These are phyloP conservation scores for Rhadinocentrus ornatus DNA, from an alignment of 2,797 vertebrate species.

Conservation along the genomic window DNA sequence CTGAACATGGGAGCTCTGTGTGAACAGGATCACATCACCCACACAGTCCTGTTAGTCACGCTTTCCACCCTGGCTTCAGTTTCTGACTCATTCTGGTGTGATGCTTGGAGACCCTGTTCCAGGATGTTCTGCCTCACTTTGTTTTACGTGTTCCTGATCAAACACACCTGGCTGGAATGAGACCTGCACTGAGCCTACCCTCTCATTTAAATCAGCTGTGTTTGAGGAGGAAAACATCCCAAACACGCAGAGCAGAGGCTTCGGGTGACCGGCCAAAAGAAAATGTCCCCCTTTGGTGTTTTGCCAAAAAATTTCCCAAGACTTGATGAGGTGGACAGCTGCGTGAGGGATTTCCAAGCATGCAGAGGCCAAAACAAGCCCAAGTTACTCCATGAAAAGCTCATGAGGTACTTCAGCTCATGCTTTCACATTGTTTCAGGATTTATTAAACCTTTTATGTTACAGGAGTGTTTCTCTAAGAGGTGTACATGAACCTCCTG, in stretches of 20 bases:
- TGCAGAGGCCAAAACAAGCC: no score
- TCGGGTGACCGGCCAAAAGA: not conserved
- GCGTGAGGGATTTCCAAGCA: no score
- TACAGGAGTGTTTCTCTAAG: no score
- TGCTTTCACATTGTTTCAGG: no score
- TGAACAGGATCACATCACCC: no score
- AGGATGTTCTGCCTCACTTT: not conserved
- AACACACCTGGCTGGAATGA: conserved; percentile 3
- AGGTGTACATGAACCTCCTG: no score
- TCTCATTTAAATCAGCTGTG: not conserved
- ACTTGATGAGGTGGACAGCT: no score
- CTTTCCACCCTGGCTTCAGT: not conserved
- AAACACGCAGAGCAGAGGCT: not conserved
- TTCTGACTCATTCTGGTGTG: not conserved
- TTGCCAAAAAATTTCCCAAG: no score
- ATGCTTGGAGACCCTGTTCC: not conserved
- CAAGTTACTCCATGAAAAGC: no score
- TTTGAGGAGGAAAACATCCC: not conserved
- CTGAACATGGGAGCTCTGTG: no score
- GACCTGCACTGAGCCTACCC: not conserved
- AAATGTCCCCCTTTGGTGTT: not conserved
- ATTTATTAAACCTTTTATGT: no score
- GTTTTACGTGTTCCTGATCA: not conserved
- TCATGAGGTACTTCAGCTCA: no score
- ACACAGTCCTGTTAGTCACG: not conserved